Conservation (phyloP, 2,113 vertebrate species). For the Chlamydotis undulata region DNA sequence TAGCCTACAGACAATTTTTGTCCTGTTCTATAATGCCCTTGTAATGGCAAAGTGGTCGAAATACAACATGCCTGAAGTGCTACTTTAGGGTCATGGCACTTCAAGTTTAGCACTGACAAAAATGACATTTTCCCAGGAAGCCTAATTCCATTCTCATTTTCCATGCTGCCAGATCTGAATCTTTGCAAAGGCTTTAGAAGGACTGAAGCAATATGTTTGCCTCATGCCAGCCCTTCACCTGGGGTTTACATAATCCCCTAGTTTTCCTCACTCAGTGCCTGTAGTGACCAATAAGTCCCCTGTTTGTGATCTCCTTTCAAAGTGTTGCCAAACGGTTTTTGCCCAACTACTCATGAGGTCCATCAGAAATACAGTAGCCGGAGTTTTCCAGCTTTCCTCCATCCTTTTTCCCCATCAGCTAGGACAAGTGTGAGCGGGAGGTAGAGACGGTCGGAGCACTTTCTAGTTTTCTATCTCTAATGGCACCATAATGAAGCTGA, state of each 20-base stretch:
- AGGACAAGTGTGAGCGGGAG: not conserved
- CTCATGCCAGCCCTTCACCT: not conserved
- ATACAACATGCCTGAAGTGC: not conserved
- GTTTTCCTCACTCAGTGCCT: not conserved
- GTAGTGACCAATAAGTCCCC: not conserved
- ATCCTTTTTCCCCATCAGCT: not conserved
- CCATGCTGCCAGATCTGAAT: not conserved
- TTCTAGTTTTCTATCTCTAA: constrained; percentile 38
- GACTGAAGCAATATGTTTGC: not conserved
- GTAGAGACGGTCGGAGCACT: not conserved
- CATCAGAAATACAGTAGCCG: not conserved
- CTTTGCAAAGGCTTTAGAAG: not conserved
- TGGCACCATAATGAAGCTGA: constrained; percentile 48
- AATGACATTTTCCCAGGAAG: not conserved
- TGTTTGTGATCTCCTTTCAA: not conserved
- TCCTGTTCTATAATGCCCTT: not conserved
- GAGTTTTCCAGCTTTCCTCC: not conserved
- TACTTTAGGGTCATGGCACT: not conserved
- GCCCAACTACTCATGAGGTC: not conserved
- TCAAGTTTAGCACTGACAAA: not conserved
- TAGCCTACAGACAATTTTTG: not conserved
- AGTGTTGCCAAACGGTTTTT: not conserved
- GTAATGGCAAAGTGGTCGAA: not conserved
- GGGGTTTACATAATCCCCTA: not conserved
- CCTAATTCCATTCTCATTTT: not conserved